phyloP scores from a whole-genome alignment of 2,888 invertebrate species.

The Dryocosmus kuriphilus region DNA sequence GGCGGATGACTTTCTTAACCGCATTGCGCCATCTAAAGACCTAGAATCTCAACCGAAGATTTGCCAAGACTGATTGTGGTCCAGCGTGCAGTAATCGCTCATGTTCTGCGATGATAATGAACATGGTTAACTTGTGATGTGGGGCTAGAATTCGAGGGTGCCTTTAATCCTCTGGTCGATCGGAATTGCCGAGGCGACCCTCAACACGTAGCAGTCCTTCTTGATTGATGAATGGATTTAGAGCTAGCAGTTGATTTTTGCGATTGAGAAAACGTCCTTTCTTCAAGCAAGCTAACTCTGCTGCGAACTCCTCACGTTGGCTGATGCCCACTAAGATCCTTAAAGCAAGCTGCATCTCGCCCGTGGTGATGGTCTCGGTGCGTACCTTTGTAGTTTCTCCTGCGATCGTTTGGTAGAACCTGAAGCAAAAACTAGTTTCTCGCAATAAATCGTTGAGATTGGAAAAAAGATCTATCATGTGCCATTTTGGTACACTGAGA shows the following conservation, averaged over 20 bases:
- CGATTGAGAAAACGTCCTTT: neutral
- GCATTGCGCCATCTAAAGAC: slow-evolving; percentile 27
- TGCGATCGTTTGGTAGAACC: neutral
- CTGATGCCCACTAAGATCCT: neutral
- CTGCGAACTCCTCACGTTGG: neutral
- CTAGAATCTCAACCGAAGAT: slow-evolving; percentile 41
- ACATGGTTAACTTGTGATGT: slow-evolving; percentile 24
- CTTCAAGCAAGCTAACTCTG: neutral
- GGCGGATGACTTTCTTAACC: neutral
- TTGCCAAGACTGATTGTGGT: slow-evolving; percentile 35
- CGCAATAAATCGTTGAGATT: neutral
- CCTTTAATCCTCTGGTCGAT: slow-evolving; percentile 42
- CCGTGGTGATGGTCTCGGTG: neutral
- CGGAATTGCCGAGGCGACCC: slow-evolving; percentile 49
- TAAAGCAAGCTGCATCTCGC: neutral
- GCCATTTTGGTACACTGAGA: neutral
- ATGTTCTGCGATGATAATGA: slow-evolving; percentile 45
- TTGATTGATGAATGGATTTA: too few relatives aligned
- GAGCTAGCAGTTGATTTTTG: neutral
- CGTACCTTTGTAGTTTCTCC: neutral
- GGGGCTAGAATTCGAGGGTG: slow-evolving; percentile 50
- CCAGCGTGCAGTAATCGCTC: slow-evolving; percentile 44
- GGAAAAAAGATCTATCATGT: neutral
- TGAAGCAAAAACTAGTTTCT: neutral
- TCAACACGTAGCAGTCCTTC: slow-evolving; percentile 51